phyloP scores from a whole-genome alignment of 2,113 vertebrate species.

The Callithrix jacchus region DNA sequence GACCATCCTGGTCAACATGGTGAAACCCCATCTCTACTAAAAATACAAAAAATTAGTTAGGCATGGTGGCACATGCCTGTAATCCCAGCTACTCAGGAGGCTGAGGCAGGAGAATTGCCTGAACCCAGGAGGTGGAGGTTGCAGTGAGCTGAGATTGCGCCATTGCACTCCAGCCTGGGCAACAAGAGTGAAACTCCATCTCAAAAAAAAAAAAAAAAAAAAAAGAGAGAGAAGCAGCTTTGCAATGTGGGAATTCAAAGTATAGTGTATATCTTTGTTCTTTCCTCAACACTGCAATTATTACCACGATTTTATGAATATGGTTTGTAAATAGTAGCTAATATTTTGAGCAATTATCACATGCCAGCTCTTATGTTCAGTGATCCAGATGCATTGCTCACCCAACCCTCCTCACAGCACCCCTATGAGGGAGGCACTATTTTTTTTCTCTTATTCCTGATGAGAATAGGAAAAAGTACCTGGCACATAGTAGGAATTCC shows the following conservation, averaged over 20 bases:
- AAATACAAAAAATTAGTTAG: no score
- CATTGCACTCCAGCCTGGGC: no score
- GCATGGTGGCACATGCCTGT: no score
- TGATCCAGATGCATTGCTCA: not conserved
- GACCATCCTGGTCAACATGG: no score
- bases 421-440: not conserved
- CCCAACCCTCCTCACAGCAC: not conserved
- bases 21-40: no score
- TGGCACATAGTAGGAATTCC: conserved; percentile 4
- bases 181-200: no score
- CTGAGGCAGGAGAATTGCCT: no score
- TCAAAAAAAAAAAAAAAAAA: not conserved
- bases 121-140: no score
- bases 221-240: not conserved
- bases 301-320: not conserved
- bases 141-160: no score
- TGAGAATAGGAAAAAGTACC: not conserved
- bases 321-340: not conserved
- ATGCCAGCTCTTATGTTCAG: no score
- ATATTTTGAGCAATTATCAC: not conserved
- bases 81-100: no score
- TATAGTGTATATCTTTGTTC: not conserved
- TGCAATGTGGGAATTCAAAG: not conserved
- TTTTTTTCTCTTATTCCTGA: not conserved
- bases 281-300: not conserved